Evolutionary conservation across 2,797 vertebrate genomes (phyloP).

Genomic region (Falco naumanni): DNA sequence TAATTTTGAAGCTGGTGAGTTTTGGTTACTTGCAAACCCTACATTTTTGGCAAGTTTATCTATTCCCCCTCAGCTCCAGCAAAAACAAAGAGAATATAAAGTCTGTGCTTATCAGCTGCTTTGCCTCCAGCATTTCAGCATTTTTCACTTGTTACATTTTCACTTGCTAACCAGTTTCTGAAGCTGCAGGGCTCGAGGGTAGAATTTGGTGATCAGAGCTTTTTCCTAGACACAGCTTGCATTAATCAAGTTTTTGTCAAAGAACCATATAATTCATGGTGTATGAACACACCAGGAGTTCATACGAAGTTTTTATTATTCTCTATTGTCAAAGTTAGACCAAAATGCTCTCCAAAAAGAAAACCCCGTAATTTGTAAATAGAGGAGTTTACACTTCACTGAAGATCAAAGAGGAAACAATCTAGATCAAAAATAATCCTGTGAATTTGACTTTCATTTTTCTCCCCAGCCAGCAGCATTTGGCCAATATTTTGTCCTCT

Average conservation of each 20-base stretch:
- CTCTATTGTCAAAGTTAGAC: not conserved
- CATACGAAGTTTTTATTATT: conserved; percentile 27
- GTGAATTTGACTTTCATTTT: conserved; percentile 15
- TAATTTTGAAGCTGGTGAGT: not conserved
- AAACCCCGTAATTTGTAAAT: not conserved
- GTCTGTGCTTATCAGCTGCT: not conserved
- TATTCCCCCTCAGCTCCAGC: not conserved
- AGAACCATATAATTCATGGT: not conserved
- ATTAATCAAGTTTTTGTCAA: conserved; percentile 24
- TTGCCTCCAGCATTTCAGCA: not conserved
- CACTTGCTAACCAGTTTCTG: not conserved
- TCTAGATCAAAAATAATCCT: not conserved
- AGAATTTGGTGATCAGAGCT: not conserved
- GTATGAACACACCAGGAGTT: conserved; percentile 30
- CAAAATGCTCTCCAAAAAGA: conserved; percentile 7
- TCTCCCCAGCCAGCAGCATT: not conserved
- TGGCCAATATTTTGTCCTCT: not conserved
- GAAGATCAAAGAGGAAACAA: not conserved
- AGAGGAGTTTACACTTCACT: conserved; percentile 12
- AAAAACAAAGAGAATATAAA: not conserved
- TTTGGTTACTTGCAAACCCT: conserved; percentile 2
- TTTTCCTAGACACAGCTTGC: not conserved
- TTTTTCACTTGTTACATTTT: conserved; percentile 21
- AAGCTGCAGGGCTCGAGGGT: not conserved
- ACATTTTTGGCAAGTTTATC: not conserved